A percentile compares a stretch with the other conserved stretches of the same genome.
Evolutionary conservation across 2,888 invertebrate genomes (phyloP).

Genomic region (Synanthedon formicaeformis): DNA sequence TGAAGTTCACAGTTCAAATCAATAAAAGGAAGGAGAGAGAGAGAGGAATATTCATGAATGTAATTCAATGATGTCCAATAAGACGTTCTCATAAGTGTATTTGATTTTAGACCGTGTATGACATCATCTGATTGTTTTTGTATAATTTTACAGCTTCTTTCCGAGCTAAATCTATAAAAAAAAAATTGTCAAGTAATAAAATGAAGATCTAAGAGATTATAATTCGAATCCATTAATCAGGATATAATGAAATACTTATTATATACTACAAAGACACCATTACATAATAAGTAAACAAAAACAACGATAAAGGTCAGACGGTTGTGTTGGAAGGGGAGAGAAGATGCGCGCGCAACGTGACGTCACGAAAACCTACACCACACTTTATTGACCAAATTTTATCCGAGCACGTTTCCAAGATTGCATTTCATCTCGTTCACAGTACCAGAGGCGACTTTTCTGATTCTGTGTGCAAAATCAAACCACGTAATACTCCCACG

Average conservation of each 20-base stretch:
- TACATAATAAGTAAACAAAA: not conserved
- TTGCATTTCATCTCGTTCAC: not conserved
- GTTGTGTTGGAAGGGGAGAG: conserved; percentile 9
- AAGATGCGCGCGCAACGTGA: conserved; percentile 44
- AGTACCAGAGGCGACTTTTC: too few species aligned
- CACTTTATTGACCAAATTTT: conserved; percentile 45
- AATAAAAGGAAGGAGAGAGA: not conserved
- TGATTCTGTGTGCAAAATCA: too few species aligned
- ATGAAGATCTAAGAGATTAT: too few species aligned
- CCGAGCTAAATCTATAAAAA: too few species aligned
- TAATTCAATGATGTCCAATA: not conserved
- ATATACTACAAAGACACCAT: not conserved
- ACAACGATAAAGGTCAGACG: conserved; percentile 35
- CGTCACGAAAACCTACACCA: conserved; percentile 33
- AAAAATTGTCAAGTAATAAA: too few species aligned
- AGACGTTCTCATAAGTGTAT: too few species aligned
- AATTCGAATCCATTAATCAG: too few species aligned
- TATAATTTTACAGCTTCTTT: too few species aligned
- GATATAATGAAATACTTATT: too few species aligned
- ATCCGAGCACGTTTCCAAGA: not conserved
- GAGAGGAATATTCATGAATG: not conserved
- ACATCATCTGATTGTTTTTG: too few species aligned
- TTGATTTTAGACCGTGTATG: too few species aligned
- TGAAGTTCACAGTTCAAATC: not conserved
- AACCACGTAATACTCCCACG: too few species aligned